Evolutionary conservation across 2,888 invertebrate genomes (phyloP).

Genomic region (Cataglyphis albicans): DNA sequence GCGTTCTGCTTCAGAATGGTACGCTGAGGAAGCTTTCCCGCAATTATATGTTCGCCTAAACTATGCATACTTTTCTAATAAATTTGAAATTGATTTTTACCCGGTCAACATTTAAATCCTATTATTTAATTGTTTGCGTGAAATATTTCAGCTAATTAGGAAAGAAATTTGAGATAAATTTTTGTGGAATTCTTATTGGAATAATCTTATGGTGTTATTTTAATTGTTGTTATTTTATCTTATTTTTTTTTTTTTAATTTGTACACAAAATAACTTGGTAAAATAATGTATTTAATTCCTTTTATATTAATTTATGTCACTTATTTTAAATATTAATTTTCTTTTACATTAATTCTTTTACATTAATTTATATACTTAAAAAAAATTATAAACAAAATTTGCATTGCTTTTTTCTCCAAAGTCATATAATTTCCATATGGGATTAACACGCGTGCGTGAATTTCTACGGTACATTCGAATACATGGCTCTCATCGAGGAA

Average conservation of each 20-base stretch:
- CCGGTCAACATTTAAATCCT: not conserved
- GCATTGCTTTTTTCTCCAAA: not conserved
- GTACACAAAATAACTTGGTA: not conserved
- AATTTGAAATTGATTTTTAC: not conserved
- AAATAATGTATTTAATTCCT: not conserved
- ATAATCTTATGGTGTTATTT: not conserved
- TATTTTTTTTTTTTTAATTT: not conserved
- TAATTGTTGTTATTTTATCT: not conserved
- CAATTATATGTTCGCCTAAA: not conserved
- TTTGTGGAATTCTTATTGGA: not conserved
- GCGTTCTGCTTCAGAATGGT: not conserved
- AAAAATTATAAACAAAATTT: not conserved
- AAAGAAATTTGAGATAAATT: constrained; percentile 2
- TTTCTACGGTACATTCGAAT: constrained; percentile 63
- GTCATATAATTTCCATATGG: not conserved
- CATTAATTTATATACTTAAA: not conserved
- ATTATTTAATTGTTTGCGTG: not conserved
- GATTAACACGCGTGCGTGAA: constrained; percentile 2
- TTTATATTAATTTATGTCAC: not conserved
- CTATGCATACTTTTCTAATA: not conserved
- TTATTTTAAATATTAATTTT: not conserved
- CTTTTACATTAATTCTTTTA: not conserved
- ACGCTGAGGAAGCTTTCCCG: not conserved
- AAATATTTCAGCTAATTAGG: not conserved
- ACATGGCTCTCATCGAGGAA: constrained; percentile 76